Percentiles rank a stretch among this genome's conserved stretches.
Conservation (phyloP, 1,140 invertebrate genomes). For the Drosophila kurseongensis region DNA sequence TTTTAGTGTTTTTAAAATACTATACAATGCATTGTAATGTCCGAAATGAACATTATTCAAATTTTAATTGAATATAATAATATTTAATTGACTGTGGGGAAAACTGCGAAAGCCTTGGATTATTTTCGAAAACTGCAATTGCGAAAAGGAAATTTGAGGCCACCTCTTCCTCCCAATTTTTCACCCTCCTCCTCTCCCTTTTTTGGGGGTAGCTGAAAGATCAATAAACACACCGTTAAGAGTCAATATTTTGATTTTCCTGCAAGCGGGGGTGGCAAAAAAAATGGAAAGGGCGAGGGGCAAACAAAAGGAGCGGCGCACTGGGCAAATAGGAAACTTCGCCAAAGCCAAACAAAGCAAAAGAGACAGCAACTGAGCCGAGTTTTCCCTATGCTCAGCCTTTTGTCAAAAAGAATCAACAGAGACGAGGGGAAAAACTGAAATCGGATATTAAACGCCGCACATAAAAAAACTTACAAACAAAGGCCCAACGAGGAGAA, state of each 20-base stretch:
- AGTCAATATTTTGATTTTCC: slow-evolving; percentile 78
- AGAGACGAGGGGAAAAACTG: slow-evolving; percentile 45
- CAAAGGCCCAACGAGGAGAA: slow-evolving; percentile 48
- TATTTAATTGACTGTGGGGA: not conserved
- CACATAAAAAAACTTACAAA: slow-evolving; percentile 52
- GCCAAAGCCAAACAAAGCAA: slow-evolving; percentile 37
- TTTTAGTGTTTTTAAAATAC: too few species aligned
- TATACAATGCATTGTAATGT: too few species aligned
- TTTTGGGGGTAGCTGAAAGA: slow-evolving; percentile 20
- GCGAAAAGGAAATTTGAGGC: not conserved
- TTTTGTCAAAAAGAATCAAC: slow-evolving; percentile 54
- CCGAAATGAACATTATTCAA: too few species aligned
- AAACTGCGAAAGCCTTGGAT: too few species aligned
- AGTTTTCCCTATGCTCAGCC: slow-evolving; percentile 33
- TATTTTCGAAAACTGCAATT: not conserved
- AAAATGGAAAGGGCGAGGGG: slow-evolving; percentile 7
- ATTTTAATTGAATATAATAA: too few species aligned
- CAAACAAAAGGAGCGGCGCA: slow-evolving; percentile 68
- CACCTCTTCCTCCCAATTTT: not conserved
- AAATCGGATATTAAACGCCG: slow-evolving; percentile 81
- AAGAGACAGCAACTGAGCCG: slow-evolving; percentile 21
- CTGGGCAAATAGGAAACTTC: slow-evolving; percentile 72
- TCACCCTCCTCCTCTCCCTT: not conserved
- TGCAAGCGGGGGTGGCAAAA: slow-evolving; percentile 6
- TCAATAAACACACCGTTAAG: slow-evolving; percentile 71